A percentile compares a stretch with the other conserved stretches of the same genome.
Evolutionary conservation across 2,797 vertebrate genomes (phyloP).

Genomic region (Chiloscyllium punctatum): DNA sequence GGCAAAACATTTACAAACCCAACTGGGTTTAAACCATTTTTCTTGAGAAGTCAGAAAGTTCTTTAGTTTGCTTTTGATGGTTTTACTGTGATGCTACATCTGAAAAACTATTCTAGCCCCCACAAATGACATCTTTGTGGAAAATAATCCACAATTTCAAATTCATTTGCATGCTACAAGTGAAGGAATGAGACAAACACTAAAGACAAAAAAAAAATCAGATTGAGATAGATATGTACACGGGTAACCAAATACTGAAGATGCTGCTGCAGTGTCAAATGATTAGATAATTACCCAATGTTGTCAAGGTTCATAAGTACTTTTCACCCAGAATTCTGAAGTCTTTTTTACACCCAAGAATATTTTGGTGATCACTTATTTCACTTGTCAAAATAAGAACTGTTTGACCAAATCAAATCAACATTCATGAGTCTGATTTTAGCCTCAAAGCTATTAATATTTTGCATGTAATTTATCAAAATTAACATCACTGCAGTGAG

Average conservation of each 20-base stretch:
- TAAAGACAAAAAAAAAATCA: neutral
- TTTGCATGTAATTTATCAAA: neutral
- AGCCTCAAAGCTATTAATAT: neutral
- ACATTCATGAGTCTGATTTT: neutral
- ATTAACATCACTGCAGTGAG: neutral
- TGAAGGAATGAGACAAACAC: neutral
- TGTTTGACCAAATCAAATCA: neutral
- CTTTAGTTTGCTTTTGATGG: neutral
- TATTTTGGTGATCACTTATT: neutral
- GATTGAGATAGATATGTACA: neutral
- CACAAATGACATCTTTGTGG: neutral
- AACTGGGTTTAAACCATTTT: neutral
- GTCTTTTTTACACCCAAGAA: neutral
- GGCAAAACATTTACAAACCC: neutral
- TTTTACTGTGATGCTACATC: neutral
- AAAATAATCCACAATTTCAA: neutral
- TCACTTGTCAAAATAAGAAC: neutral
- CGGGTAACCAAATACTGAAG: neutral
- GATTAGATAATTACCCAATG: neutral
- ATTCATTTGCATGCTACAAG: too few species aligned
- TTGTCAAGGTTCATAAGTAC: neutral
- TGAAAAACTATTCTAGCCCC: neutral
- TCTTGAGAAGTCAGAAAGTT: neutral
- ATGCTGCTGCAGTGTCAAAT: neutral
- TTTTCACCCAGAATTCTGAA: neutral